phyloP scores from a whole-genome alignment of 2,113 vertebrate genomes.

The Egretta garzetta region DNA sequence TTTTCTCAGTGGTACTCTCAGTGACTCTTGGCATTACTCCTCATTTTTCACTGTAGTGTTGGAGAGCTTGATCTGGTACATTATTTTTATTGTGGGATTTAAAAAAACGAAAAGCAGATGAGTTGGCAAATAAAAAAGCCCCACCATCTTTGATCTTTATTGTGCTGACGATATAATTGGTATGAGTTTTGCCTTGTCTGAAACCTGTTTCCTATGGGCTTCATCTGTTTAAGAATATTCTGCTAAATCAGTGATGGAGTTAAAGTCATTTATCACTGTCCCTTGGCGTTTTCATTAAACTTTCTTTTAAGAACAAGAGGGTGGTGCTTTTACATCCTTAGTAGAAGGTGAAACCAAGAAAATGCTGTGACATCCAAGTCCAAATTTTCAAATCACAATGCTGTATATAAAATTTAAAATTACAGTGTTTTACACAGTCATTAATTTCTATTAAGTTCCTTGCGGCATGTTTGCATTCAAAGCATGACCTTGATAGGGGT shows the following conservation, averaged over 20 bases:
- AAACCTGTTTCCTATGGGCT: not conserved
- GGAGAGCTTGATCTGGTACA: not conserved
- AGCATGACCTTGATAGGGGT: not conserved
- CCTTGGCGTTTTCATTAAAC: not conserved
- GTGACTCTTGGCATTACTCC: not conserved
- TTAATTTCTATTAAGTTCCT: not conserved
- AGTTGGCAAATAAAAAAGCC: not conserved
- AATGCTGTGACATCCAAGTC: not conserved
- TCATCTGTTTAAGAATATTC: conserved; percentile 7
- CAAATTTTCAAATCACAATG: not conserved
- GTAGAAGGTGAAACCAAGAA: not conserved
- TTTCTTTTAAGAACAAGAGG: not conserved
- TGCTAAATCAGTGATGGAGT: not conserved
- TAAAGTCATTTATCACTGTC: not conserved
- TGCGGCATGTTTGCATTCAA: not conserved
- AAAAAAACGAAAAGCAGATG: not conserved
- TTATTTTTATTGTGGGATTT: not conserved
- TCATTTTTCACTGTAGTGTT: not conserved
- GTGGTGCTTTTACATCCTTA: not conserved
- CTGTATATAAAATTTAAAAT: not conserved
- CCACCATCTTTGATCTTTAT: not conserved
- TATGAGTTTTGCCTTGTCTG: not conserved
- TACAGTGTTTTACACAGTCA: not conserved
- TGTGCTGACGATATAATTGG: not conserved
- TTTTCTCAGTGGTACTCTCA: not conserved